Evolutionary conservation across 2,113 vertebrate genomes (phyloP).

Genomic region (Mustelus asterias): DNA sequence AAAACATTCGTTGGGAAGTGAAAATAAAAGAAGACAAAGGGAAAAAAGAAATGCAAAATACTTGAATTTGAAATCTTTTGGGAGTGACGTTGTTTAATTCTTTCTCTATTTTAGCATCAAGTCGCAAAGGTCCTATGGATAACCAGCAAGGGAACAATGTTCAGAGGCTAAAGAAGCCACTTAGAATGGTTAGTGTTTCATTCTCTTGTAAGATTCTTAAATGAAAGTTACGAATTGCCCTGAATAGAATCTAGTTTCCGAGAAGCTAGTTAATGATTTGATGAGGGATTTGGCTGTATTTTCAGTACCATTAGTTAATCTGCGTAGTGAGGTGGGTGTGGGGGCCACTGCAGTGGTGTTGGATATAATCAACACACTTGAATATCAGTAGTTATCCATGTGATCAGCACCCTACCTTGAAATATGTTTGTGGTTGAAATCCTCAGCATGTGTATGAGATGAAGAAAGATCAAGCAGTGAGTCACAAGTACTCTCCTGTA

Average conservation of each 20-base stretch:
- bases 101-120: neutral
- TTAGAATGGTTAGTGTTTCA: conserved; percentile 30
- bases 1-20: neutral
- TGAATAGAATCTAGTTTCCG: neutral
- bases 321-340: neutral
- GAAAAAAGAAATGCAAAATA: neutral
- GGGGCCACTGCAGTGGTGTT: neutral
- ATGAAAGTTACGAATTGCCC: neutral
- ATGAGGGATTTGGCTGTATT: neutral
- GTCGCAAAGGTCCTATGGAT: conserved; percentile 17
- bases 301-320: neutral
- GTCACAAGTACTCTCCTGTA: neutral
- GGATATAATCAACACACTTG: neutral
- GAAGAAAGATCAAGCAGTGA: neutral
- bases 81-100: neutral
- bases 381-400: neutral
- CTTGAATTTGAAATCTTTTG: neutral
- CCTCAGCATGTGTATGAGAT: neutral
- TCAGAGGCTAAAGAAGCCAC: conserved; percentile 16
- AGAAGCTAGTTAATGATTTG: neutral
- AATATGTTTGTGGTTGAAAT: neutral
- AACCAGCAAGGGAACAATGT: conserved; percentile 31
- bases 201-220: neutral
- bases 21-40: neutral
- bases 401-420: neutral